phyloP scores from a whole-genome alignment of 2,888 invertebrate species.

The Ferdinandea cuprea region DNA sequence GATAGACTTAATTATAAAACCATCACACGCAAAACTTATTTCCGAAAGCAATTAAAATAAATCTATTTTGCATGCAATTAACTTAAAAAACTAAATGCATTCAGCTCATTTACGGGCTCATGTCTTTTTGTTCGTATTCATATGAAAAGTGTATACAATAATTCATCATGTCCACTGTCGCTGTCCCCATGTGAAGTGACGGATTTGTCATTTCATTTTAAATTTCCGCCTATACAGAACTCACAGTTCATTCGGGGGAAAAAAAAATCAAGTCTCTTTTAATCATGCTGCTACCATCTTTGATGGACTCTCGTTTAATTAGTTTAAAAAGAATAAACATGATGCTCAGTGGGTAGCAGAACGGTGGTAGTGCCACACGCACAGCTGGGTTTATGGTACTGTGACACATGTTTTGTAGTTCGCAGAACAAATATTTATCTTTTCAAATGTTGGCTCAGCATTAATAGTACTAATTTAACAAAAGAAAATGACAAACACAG shows the following conservation, averaged over 20 bases:
- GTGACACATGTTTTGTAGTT: background rate
- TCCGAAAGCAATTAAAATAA: background rate
- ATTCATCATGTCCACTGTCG: background rate
- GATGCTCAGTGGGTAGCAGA: background rate
- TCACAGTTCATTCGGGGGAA: background rate
- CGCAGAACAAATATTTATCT: conserved; percentile 4
- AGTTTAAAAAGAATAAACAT: conserved; percentile 6
- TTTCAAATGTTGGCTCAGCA: background rate
- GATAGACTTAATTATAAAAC: background rate
- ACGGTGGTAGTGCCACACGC: background rate
- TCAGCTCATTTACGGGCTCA: background rate
- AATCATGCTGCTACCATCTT: conserved; percentile 2
- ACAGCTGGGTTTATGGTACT: background rate
- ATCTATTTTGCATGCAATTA: background rate
- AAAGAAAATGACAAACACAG: background rate
- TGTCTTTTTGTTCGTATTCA: no score
- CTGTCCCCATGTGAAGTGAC: background rate
- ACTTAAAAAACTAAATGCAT: background rate
- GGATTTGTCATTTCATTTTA: background rate
- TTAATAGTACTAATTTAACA: background rate
- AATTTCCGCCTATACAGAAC: background rate
- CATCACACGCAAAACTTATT: background rate
- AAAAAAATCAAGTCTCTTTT: background rate
- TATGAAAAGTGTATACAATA: background rate
- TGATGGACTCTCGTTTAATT: background rate